Conservation (phyloP, 2,113 vertebrate species). For the Pithys albifrons region DNA sequence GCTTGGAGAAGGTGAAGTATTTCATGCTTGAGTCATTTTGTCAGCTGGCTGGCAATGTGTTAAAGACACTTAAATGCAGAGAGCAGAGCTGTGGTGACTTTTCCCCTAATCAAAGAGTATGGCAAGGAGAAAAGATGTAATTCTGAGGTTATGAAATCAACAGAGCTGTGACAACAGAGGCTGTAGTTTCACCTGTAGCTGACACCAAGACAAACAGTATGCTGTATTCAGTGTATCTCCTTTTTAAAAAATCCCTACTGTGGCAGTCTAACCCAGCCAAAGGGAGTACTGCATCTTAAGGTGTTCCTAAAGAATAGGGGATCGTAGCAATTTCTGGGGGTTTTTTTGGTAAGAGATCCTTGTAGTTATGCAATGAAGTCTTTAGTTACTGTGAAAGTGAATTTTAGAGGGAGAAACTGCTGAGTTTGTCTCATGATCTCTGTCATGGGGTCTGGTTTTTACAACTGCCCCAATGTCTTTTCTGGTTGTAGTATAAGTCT, state of each 20-base stretch:
- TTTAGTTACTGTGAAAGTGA: not conserved
- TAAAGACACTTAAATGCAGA: not conserved
- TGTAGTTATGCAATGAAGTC: not conserved
- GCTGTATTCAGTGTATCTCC: not conserved
- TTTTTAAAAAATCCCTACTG: not conserved
- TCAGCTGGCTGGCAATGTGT: not conserved
- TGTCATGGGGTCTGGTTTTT: not conserved
- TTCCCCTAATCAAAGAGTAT: not conserved
- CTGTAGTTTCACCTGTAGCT: conserved; percentile 8
- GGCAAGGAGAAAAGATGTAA: not conserved
- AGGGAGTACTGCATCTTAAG: not conserved
- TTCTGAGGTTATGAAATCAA: not conserved
- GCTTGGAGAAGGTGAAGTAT: not conserved
- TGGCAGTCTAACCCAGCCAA: not conserved
- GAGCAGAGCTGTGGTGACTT: not conserved
- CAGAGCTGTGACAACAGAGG: not conserved
- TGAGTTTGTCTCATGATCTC: not conserved
- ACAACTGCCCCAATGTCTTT: not conserved
- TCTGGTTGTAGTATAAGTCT: not conserved
- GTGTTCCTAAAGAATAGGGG: not conserved
- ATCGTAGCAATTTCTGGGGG: rapidly evolving
- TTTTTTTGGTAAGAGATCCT: not conserved
- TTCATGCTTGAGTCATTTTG: not conserved
- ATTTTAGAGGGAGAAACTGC: not conserved
- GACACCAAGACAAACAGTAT: not conserved